Evolutionary conservation across 2,797 vertebrate genomes (phyloP), one percentile per base, ranked within the genome.

Genomic region (Hephaestus fuliginosus): DNA sequence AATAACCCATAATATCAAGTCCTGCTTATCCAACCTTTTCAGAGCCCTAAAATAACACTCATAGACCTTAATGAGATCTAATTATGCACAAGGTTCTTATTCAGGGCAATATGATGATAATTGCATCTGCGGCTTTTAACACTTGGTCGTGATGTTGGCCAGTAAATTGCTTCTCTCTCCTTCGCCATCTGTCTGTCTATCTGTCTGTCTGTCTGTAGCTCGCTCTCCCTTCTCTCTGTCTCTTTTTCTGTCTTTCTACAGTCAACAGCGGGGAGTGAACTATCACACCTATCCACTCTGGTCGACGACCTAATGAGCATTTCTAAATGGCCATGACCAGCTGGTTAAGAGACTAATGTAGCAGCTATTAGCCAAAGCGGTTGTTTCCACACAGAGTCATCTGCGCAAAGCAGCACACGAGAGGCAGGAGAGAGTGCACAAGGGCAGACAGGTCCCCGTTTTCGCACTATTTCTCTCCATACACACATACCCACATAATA

Each of bases 321-420:
- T 95, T 95, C 94, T 95, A 95, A 95, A 95, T 95, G 91, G 91
- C 94, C 93, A 95, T 94, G 95, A 94, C 93, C 94, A 95, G 91
- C 93, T 94, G 94, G 94, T 95, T 95, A 95, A 93, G 91, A 94
- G 91, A 93, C 93, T 95, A 95, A 95, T 96, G 95, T 92, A 91
- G 92, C 92, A 91, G 91, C 91, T 94, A 95, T 95, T 95, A 95
- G 92, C 87, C 85, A 92, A 94, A 96, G 92, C 86, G 87, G 93
- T 94, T 93, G 93, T 92, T 94, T 96, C 94, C 94, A 92, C 92
- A 91, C 83, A 88, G 88, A 86, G 88, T 89, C 87, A 82, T 92
- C 87, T 85, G 80, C 82, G 87, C 82, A 88, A 86, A 85, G 84
- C 81, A 70, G 82, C 82, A 84, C 72, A 77, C 55, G 87, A 88